Conservation (phyloP, 1,140 invertebrate genomes). For the Drosophila insularis region DNA sequence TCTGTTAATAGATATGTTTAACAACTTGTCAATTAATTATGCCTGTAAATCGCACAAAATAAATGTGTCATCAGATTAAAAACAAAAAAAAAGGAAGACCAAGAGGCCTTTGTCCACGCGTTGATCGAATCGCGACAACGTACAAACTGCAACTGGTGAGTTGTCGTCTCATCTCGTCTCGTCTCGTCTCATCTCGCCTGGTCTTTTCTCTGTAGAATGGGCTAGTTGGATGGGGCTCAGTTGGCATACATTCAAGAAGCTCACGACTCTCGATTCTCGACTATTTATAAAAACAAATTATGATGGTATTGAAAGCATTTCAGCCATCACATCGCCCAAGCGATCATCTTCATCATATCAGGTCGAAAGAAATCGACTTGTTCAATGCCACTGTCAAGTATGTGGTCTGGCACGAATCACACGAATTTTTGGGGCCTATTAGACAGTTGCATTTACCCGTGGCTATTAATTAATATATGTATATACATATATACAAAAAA, state of each 20-base stretch:
- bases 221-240: constrained; percentile 22
- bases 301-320: constrained; percentile 52
- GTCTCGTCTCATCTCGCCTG: no score
- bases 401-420: constrained; percentile 4
- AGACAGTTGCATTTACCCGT: no score
- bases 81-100: constrained; percentile 10
- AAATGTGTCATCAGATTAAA: constrained; percentile 16
- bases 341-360: not conserved
- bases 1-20: constrained; percentile 62
- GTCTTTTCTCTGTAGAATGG: constrained; percentile 14
- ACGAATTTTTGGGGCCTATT: not conserved
- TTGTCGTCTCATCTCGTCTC: constrained; percentile 45
- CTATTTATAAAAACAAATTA: constrained; percentile 65
- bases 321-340: constrained; percentile 13
- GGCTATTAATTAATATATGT: no score
- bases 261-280: not conserved
- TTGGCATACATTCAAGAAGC: constrained; percentile 64
- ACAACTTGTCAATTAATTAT: constrained; percentile 71
- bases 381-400: constrained; percentile 47
- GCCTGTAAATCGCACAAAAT: constrained; percentile 29
- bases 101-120: constrained; percentile 29
- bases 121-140: constrained; percentile 51
- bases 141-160: constrained; percentile 73
- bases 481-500: no score
- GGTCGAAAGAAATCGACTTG: constrained; percentile 16